Base-by-base conservation (phyloP, 2,888 invertebrate species). In the Sisyra terminalis region DNA sequence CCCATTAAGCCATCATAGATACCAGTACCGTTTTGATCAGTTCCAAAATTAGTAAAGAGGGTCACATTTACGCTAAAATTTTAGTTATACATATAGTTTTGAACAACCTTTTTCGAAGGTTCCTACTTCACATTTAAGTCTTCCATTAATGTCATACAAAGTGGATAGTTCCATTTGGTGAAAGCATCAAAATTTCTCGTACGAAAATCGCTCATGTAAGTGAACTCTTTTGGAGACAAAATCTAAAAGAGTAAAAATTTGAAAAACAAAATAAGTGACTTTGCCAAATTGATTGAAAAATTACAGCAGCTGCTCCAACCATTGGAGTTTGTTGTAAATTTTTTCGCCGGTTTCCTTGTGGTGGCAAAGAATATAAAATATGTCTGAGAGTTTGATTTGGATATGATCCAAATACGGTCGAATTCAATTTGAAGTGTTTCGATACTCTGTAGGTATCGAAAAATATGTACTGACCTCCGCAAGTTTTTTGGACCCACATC, bases 1-100 rank as follows among this genome's bases (percentile, higher is more conserved):
- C 75, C 75, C 48, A 69, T 61, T 44, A 73, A 61, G 11, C 70
- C 70, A 51, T 69, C 63, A 53, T 73, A 75, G 9, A 70, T 62
- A 7, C 71, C 73, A 8, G 71, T 62, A 8, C 71, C 73, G 56
- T 75, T 73, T 36, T 52, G 58, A 44, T 58, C 61, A 64, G 66
- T 71, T 9, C 75, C 75, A 55, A 71, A 75, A 43, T 63, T 64
- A 38, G 61, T 60, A 1, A 59, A 55, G 44, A 62, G 59, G 13
- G 54, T 51, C 7, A 65, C 54, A 40, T 64, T 60, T 30, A 61
- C 57, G 13, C 64, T 65, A 45, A 11, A 48, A 43, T n/a, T n/a
- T n/a, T n/a, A n/a, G n/a, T n/a, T n/a, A n/a, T 42, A 13, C 16
- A 15, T 1, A 14, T 7, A 24, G 7, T 24, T 24, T 3, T 5